phyloP scores from a whole-genome alignment of 2,888 invertebrate species.

The Drosophila greeni region DNA sequence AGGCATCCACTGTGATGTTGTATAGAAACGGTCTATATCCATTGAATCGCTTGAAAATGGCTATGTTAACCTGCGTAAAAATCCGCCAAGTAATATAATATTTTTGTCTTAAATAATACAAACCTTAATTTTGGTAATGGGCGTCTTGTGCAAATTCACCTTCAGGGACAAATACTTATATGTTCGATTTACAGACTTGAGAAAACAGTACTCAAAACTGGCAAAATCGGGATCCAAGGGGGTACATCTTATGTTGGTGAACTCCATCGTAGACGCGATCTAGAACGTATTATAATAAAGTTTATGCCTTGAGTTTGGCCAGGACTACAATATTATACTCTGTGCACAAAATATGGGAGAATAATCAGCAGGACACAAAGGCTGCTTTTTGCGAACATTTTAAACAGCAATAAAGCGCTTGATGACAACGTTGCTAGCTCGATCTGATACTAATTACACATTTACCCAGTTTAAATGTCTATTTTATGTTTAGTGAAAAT shows the following conservation, averaged over 20 bases:
- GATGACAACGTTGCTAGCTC: too few relatives aligned
- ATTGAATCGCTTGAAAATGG: background rate
- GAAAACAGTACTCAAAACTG: background rate
- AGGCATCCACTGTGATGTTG: background rate
- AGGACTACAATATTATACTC: background rate
- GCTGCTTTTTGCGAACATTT: too few relatives aligned
- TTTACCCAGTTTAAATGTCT: too few relatives aligned
- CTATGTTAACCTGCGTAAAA: background rate
- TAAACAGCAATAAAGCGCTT: too few relatives aligned
- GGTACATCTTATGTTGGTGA: background rate
- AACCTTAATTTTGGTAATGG: conserved; percentile 1
- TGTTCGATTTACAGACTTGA: conserved; percentile 2
- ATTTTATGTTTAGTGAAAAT: too few relatives aligned
- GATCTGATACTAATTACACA: too few relatives aligned
- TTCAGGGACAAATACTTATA: background rate
- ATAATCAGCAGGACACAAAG: too few relatives aligned
- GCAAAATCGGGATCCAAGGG: background rate
- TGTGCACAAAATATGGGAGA: background rate
- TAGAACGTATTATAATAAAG: background rate
- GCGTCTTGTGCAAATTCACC: conserved; percentile 1
- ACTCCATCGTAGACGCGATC: background rate
- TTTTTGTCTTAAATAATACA: background rate
- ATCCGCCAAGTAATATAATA: background rate
- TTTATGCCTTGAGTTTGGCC: too few relatives aligned
- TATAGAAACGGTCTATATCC: background rate